phyloP scores from a whole-genome alignment of 2,113 vertebrate species.

The Phylloscopus trochiloides region DNA sequence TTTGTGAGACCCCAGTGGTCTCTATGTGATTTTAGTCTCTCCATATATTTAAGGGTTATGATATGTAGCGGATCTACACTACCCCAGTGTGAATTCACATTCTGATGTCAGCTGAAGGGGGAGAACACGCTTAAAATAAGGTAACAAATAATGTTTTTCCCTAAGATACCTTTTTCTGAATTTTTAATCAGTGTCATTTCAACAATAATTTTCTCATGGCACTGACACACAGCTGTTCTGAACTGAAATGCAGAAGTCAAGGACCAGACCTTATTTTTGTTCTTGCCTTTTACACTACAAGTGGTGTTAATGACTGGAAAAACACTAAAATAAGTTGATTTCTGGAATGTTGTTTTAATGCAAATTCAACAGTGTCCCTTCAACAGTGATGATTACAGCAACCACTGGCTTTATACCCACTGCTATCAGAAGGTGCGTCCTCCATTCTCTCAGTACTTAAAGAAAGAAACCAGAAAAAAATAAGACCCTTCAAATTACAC shows the following conservation, averaged over 20 bases:
- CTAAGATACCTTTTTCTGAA: background rate
- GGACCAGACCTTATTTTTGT: background rate
- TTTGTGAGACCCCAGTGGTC: background rate
- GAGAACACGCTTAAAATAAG: background rate
- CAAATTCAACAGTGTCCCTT: background rate
- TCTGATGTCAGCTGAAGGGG: background rate
- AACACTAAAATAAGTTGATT: background rate
- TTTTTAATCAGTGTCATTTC: background rate
- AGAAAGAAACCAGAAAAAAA: background rate
- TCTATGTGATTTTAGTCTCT: background rate
- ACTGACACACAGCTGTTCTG: background rate
- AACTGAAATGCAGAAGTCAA: background rate
- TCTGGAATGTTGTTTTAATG: background rate
- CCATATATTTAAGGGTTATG: background rate
- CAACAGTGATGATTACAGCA: background rate
- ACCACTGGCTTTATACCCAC: background rate
- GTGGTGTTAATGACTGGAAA: background rate
- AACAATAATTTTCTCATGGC: background rate
- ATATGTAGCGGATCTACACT: background rate
- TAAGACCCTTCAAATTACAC: background rate
- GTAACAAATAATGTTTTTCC: background rate
- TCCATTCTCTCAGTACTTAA: background rate
- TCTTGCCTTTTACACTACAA: background rate
- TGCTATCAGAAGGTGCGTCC: background rate
- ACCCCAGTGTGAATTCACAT: background rate